Evolutionary conservation across 1,140 invertebrate genomes (phyloP), one percentile per base, ranked within the genome.

Genomic region (Brachionus rotundiformis): DNA sequence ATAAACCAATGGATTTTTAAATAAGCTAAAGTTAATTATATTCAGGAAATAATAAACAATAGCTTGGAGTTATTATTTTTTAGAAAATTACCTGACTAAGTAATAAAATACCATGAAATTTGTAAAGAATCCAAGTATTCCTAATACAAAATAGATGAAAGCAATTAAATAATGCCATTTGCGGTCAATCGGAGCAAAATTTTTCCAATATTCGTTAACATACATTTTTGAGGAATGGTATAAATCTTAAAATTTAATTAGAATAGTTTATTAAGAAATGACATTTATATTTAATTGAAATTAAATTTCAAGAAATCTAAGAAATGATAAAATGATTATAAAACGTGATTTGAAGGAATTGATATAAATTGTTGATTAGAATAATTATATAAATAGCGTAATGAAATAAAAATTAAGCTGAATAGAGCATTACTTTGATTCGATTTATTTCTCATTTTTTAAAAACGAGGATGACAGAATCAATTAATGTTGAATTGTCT

Each of bases 101-200:
- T 79, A 79, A 63, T 59, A 79, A 27, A 59, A 39, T 3, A 79
- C 76, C 47, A 79, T 33, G 8, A 54, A 39, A 39, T 79, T 79
- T 33, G 76, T 41, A n/a, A 54, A 31, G 19, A 79, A 25, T 10
- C 47, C 76, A 54, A 79, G 19, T 27, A 79, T 1, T 10, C 47
- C 47, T 6, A 79, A 39, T 5, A 63, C 25, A 63, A 54, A 54
- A 79, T 79, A 79, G 7, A 39, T 36, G n/a, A 79, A 79, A 10
- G 76, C 76, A 2, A 79, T 39, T 19, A 79, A 63, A 25, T 13
- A 54, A 31, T 79, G 76, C 47, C 44, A 79, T 79, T 59, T 79
- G 33, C 29, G 47, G 16, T 79, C 47, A 5, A 63, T 63, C 1
- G 44, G 44, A 59, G 19, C 76, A 59, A 79, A 79, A 39, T 79